A percentile compares a stretch with the other conserved stretches of the same genome.
phyloP scores from a whole-genome alignment of 2,113 vertebrate species.

The Sceloporus tristichus region DNA sequence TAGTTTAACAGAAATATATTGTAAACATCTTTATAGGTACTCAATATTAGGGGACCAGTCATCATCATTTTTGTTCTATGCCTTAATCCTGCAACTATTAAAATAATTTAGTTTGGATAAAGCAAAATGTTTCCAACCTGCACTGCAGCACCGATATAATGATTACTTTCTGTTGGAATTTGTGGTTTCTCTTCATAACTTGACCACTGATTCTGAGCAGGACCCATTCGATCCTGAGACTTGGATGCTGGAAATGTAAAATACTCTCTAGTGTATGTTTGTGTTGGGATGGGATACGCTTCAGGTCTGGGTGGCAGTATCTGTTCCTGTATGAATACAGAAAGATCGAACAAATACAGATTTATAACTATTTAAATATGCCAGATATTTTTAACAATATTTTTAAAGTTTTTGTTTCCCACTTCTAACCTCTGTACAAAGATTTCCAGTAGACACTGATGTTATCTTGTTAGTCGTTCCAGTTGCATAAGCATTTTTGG shows the following conservation, averaged over 20 bases:
- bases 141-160: constrained; percentile 79
- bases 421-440: constrained; percentile 93
- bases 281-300: constrained; percentile 97
- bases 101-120: not conserved
- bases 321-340: constrained; percentile 83
- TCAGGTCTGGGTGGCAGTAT: constrained; percentile 87
- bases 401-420: constrained; percentile 36
- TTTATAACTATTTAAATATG: not conserved
- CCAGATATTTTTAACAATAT: constrained; percentile 10
- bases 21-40: not conserved
- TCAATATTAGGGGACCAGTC: too few species aligned
- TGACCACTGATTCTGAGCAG: constrained; percentile 88
- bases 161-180: constrained; percentile 79
- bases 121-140: constrained; percentile 82
- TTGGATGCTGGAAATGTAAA: constrained; percentile 97
- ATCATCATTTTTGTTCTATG: constrained; percentile 31
- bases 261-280: constrained; percentile 95
- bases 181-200: constrained; percentile 86
- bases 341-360: rapidly evolving
- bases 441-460: constrained; percentile 97
- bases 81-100: constrained; percentile 14
- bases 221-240: constrained; percentile 90
- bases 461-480: constrained; percentile 94
- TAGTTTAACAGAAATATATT: constrained; percentile 7
- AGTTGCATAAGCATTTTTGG: constrained; percentile 85